phyloP scores from a whole-genome alignment of 2,888 invertebrate genomes.

The Nipponacmea schrenckii region DNA sequence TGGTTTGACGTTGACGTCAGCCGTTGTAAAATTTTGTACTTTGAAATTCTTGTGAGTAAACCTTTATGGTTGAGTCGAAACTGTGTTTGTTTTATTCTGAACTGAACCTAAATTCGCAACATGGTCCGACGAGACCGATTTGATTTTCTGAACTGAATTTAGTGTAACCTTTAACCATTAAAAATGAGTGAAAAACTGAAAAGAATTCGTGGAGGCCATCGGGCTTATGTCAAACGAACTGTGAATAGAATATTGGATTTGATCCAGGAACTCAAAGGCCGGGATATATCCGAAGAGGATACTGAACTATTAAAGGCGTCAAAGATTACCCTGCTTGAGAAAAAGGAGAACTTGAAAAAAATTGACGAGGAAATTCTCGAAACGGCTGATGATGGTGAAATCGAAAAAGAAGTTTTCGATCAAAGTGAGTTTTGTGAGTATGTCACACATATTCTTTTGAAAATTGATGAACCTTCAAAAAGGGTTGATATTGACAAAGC shows the following conservation, averaged over 20 bases:
- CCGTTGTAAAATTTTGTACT: no score
- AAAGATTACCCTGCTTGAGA: background rate
- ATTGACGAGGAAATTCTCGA: background rate
- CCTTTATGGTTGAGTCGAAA: no score
- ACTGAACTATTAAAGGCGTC: background rate
- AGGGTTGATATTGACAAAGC: no score
- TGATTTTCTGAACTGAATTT: no score
- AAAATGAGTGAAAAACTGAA: background rate
- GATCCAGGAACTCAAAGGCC: background rate
- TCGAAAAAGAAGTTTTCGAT: background rate
- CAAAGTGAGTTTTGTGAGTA: background rate
- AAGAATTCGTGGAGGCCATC: background rate
- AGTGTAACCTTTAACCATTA: background rate
- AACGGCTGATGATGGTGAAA: background rate
- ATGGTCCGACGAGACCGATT: conserved; percentile 2
- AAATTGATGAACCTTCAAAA: no score
- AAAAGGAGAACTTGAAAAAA: background rate
- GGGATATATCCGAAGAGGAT: background rate
- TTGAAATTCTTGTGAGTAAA: no score
- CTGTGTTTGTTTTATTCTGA: no score
- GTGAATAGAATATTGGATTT: background rate
- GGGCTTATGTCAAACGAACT: background rate
- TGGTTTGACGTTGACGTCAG: no score
- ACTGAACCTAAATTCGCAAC: background rate
- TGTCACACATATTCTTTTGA: background rate